phyloP scores from a whole-genome alignment of 1,140 invertebrate genomes.

The Ectropis grisescens region DNA sequence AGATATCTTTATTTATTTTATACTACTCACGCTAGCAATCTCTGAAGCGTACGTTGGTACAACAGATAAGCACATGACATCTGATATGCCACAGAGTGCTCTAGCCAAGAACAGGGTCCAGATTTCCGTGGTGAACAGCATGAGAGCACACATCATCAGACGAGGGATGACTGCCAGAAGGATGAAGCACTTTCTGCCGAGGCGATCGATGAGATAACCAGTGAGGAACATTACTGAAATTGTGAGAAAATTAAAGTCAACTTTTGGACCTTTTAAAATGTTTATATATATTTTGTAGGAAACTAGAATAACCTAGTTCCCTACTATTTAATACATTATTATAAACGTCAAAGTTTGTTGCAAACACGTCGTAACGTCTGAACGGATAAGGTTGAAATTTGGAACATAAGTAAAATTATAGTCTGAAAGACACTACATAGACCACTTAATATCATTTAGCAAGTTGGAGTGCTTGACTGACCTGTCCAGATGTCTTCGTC shows the following conservation, averaged over 20 bases:
- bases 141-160: slow-evolving; percentile 13
- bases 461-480: no score
- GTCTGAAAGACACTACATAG: no score
- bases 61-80: slow-evolving; percentile 12
- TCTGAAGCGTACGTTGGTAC: slow-evolving; percentile 38
- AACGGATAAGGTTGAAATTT: no score
- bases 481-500: no score
- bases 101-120: slow-evolving; percentile 27
- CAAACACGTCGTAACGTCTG: no score
- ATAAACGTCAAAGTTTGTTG: no score
- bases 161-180: slow-evolving; percentile 23
- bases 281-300: no score
- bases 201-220: slow-evolving; percentile 22
- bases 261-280: no score
- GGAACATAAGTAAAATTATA: no score
- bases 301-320: neutral
- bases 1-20: neutral
- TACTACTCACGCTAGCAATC: slow-evolving; percentile 35
- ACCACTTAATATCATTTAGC: no score
- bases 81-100: slow-evolving; percentile 7
- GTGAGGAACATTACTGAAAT: slow-evolving; percentile 26
- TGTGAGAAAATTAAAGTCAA: neutral
- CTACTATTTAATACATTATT: no score
- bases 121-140: slow-evolving; percentile 17
- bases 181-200: slow-evolving; percentile 32